These are phyloP conservation scores for Lepidochrysops patricia DNA, from an alignment of 2,888 invertebrate species.

Conservation along the genomic window DNA sequence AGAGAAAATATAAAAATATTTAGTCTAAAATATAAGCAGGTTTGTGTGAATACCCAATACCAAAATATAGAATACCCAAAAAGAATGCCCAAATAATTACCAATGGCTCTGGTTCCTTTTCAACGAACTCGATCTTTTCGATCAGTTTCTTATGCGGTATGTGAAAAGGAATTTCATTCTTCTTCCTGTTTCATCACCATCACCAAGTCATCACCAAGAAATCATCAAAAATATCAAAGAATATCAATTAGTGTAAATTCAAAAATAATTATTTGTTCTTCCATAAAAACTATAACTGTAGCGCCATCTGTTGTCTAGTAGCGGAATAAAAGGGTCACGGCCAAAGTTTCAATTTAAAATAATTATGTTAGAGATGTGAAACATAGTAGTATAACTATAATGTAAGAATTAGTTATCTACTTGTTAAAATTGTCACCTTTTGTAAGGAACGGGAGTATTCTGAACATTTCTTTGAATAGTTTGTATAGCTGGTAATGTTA, in stretches of 20 bases:
- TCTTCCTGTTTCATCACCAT: constrained; percentile 36
- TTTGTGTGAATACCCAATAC: too few species aligned
- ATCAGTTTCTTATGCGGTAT: constrained; percentile 76
- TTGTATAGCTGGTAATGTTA: constrained; percentile 54
- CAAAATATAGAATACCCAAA: too few species aligned
- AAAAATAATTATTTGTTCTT: too few species aligned
- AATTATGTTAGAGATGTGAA: too few species aligned
- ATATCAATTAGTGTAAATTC: too few species aligned
- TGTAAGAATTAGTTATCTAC: too few species aligned
- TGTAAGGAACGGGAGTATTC: constrained; percentile 41
- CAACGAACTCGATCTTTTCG: constrained; percentile 76
- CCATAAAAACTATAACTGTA: not conserved
- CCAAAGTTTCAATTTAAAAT: too few species aligned
- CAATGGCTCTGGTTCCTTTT: constrained; percentile 73
- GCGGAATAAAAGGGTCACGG: not conserved
- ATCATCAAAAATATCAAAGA: too few species aligned
- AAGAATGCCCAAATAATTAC: constrained; percentile 55
- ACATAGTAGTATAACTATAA: too few species aligned
- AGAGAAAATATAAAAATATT: too few species aligned
- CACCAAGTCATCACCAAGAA: too few species aligned
- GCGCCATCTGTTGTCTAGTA: not conserved
- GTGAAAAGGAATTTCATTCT: constrained; percentile 70
- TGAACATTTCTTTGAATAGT: constrained; percentile 54
- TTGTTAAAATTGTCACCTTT: too few species aligned
- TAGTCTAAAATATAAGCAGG: not conserved